Evolutionary conservation across 2,888 invertebrate genomes (phyloP).

Genomic region (Trichogramma dendrolimi): DNA sequence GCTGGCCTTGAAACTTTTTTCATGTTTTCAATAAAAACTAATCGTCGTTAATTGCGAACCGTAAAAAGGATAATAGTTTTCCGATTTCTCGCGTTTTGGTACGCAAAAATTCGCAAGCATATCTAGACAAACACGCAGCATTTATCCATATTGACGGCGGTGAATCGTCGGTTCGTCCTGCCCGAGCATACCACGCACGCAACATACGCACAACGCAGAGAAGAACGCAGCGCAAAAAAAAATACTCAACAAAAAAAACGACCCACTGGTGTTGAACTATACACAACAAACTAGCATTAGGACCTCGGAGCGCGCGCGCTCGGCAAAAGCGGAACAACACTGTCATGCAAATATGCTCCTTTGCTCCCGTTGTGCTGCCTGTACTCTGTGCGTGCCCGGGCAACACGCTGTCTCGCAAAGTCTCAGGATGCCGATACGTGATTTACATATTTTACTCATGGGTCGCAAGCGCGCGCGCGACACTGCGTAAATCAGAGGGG

Average conservation of each 20-base stretch:
- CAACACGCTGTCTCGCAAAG: conserved; percentile 28
- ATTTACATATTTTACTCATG: conserved; percentile 40
- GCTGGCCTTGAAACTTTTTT: too few species aligned
- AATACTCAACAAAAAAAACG: background rate
- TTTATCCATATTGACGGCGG: too few species aligned
- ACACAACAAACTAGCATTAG: background rate
- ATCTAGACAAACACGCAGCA: too few species aligned
- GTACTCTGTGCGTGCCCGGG: background rate
- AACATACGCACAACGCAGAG: background rate
- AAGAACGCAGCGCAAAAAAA: conserved; percentile 5
- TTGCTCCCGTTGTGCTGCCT: conserved; percentile 5
- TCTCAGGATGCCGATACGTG: conserved; percentile 32
- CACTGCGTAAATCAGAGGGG: conserved; percentile 13
- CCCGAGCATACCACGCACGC: background rate
- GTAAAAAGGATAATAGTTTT: too few species aligned
- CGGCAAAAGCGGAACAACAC: conserved; percentile 28
- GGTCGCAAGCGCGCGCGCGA: conserved; percentile 16
- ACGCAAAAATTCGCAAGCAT: too few species aligned
- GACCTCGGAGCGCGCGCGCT: too few species aligned
- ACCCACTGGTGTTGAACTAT: conserved; percentile 12
- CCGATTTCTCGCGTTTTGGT: too few species aligned
- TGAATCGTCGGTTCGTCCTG: too few species aligned
- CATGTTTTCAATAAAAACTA: too few species aligned
- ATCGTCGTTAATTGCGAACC: too few species aligned
- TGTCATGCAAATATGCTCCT: conserved; percentile 43